Evolutionary conservation across 2,797 vertebrate genomes (phyloP), one percentile per base, ranked within the genome.

Genomic region (Chelon labrosus): DNA sequence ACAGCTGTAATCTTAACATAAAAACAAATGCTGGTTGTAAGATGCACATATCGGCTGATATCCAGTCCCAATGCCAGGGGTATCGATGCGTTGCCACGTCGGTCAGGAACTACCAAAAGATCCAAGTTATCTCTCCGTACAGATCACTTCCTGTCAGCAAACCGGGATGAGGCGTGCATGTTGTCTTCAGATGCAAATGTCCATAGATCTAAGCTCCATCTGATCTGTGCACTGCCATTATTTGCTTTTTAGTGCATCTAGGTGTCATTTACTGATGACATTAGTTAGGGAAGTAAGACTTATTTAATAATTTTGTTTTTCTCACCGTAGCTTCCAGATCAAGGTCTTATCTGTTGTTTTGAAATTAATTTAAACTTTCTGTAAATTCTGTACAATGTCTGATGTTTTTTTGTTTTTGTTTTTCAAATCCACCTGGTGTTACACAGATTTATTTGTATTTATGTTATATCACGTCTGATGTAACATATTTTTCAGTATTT

Each of bases 401-500:
- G 66, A 83, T 91, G 86, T 89, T 82, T 62, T 58, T 77, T 91
- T n/a, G n/a, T 22, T 22, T 27, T 27, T 27, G 25, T 27, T 89
- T 84, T 84, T 91, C 81, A 70, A 83, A 88, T 82, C 77, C 85
- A 75, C 67, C 79, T 82, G 86, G 91, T 93, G 88, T 91, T 93
- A 89, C 75, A 73, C 75, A 82, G 69, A 86, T 91, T 88, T 88
- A 83, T 89, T 91, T 91, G 89, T 92, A 84, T 84, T 77, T 88
- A 59, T 85, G 81, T 91, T 92, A 90, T 87, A 85, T 93, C 88
- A 80, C 53, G 60, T 82, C 76, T 77, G 89, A 91, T 91, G 88
- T 91, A 91, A 92, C 90, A 86, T 85, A 85, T 80, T 80, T 90
- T 85, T 91, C 92, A 94, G 93, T 94, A 93, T 95, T 95, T 94